phyloP scores from a whole-genome alignment of 2,113 vertebrate species.

The Peromyscus maniculatus region DNA sequence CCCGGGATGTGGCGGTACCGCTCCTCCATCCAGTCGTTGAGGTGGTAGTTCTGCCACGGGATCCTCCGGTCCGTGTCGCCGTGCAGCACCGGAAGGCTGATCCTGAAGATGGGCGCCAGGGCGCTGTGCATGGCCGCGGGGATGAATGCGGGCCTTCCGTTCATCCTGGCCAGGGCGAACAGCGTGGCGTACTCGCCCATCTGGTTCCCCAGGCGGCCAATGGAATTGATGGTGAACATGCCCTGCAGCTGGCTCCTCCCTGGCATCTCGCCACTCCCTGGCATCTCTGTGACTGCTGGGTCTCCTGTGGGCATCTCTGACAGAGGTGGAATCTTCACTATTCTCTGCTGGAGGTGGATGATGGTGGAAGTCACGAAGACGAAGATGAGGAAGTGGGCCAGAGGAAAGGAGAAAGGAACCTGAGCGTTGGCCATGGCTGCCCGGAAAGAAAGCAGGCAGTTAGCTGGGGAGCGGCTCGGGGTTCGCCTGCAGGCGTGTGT shows the following conservation, averaged over 20 bases:
- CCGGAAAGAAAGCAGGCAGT: background rate
- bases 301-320: too few relatives aligned
- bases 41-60: slow-evolving; percentile 65
- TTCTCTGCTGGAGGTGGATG: slow-evolving; percentile 49
- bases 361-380: slow-evolving; percentile 63
- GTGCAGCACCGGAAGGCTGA: slow-evolving; percentile 78
- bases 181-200: slow-evolving; percentile 85
- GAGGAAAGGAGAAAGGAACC: background rate
- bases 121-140: slow-evolving; percentile 45
- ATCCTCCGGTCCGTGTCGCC: accelerated
- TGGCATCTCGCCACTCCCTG: slow-evolving; percentile 16
- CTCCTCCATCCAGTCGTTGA: slow-evolving; percentile 85
- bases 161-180: slow-evolving; percentile 79
- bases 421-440: slow-evolving; percentile 52
- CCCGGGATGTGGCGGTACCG: slow-evolving; percentile 74
- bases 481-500: background rate
- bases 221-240: slow-evolving; percentile 76
- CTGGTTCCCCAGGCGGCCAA: slow-evolving; percentile 84
- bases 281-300: accelerated
- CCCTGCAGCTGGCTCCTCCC: slow-evolving; percentile 75
- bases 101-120: slow-evolving; percentile 80
- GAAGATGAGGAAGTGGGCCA: slow-evolving; percentile 56
- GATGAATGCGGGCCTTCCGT: slow-evolving; percentile 74
- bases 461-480: background rate
- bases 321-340: accelerated